A percentile compares a stretch with the other conserved stretches of the same genome.
These are phyloP conservation scores for Tinea pellionella DNA, from an alignment of 2,888 invertebrate genomes.

Conservation along the genomic window DNA sequence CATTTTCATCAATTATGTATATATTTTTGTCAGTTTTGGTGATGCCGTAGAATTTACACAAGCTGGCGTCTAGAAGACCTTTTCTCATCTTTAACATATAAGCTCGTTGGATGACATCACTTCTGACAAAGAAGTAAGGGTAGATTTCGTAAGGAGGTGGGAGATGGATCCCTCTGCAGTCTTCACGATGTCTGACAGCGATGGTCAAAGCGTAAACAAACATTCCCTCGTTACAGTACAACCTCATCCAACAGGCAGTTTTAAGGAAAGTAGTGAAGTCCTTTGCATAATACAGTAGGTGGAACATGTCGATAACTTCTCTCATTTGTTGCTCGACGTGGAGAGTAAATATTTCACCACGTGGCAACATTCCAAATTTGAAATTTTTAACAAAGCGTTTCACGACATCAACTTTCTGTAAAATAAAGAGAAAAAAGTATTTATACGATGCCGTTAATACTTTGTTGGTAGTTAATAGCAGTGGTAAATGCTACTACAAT, in stretches of 20 bases:
- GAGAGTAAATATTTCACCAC: conserved; percentile 62
- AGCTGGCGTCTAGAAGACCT: conserved; percentile 52
- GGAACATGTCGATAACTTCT: conserved; percentile 63
- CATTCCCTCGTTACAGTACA: conserved; percentile 66
- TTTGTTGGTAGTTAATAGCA: background rate
- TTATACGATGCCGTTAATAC: conserved; percentile 7
- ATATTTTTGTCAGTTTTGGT: conserved; percentile 58
- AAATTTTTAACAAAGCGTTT: conserved; percentile 66
- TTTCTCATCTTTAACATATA: conserved; percentile 63
- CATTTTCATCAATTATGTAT: conserved; percentile 74
- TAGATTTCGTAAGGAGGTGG: conserved; percentile 71
- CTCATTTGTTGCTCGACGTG: conserved; percentile 58
- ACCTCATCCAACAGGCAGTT: conserved; percentile 63
- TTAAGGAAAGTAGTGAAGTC: conserved; percentile 61
- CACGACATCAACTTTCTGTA: conserved; percentile 68
- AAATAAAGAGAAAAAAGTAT: conserved; percentile 19
- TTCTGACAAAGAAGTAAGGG: conserved; percentile 75
- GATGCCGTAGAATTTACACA: conserved; percentile 64
- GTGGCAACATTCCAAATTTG: conserved; percentile 67
- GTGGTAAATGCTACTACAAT: background rate
- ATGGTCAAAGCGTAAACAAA: conserved; percentile 67
- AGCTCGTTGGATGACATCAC: conserved; percentile 72
- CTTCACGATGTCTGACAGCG: conserved; percentile 61
- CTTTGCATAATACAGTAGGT: conserved; percentile 63
- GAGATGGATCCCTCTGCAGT: conserved; percentile 58